These are phyloP conservation scores for Phylloscopus whistleri DNA, from an alignment of 2,113 vertebrate genomes.

Conservation along the genomic window DNA sequence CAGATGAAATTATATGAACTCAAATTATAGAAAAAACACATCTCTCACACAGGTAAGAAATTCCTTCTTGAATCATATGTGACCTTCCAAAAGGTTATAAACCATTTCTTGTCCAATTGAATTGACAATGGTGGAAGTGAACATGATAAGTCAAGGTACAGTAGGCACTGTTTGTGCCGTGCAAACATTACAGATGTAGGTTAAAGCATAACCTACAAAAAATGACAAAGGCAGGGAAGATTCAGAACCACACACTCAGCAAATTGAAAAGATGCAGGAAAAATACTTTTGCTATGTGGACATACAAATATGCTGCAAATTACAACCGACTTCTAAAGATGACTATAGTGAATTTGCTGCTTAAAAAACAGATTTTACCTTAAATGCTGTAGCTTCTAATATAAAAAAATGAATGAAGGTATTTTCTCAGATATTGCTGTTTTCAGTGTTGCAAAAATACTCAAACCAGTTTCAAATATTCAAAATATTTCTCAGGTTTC, in stretches of 20 bases:
- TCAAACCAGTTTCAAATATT: neutral
- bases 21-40: neutral
- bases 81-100: neutral
- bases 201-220: slow-evolving; percentile 27
- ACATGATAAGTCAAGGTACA: neutral
- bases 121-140: neutral
- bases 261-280: neutral
- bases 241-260: neutral
- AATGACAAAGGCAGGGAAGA: neutral
- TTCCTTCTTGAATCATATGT: neutral
- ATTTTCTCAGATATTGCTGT: neutral
- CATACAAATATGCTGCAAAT: neutral
- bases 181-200: neutral
- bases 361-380: neutral
- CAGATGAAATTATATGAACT: neutral
- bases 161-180: neutral
- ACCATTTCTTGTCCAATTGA: neutral
- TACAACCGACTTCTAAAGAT: neutral
- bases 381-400: neutral
- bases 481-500: neutral
- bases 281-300: neutral
- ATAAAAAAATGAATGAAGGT: neutral
- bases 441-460: neutral
- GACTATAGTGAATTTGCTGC: neutral
- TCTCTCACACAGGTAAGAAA: neutral